Conservation (phyloP, 2,797 vertebrate species). For the Typhlichthys eigenmanni region DNA sequence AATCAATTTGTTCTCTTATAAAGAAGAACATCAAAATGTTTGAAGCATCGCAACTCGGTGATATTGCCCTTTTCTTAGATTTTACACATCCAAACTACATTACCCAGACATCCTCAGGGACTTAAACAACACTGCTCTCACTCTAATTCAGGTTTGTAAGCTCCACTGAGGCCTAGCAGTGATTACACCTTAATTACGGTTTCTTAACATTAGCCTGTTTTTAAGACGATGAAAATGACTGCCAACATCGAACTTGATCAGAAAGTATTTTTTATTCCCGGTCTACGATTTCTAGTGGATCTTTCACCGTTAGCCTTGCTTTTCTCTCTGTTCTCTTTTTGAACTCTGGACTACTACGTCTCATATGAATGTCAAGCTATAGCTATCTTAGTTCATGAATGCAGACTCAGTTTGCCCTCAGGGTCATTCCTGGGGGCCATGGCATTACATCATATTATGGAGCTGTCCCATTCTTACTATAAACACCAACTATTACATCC, state of each 20-base stretch:
- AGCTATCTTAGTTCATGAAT: too few species aligned
- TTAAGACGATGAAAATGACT: slow-evolving; percentile 26
- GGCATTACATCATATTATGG: too few species aligned
- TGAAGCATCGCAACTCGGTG: slow-evolving; percentile 30
- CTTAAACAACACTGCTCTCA: slow-evolving; percentile 89
- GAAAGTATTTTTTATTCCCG: slow-evolving; percentile 17
- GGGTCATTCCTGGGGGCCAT: too few species aligned
- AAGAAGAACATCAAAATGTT: slow-evolving; percentile 31
- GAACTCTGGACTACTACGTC: slow-evolving; percentile 41
- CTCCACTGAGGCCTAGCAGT: slow-evolving; percentile 90
- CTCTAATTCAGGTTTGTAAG: slow-evolving; percentile 97
- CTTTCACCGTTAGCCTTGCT: slow-evolving; percentile 20
- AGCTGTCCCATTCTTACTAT: neutral
- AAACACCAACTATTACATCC: slow-evolving; percentile 21
- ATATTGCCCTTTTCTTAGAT: slow-evolving; percentile 21
- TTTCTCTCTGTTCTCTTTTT: slow-evolving; percentile 21
- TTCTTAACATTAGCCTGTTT: slow-evolving; percentile 31
- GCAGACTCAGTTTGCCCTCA: too few species aligned
- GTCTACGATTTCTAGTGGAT: slow-evolving; percentile 25
- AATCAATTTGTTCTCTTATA: slow-evolving; percentile 37
- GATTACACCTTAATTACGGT: slow-evolving; percentile 66
- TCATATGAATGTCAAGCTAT: neutral
- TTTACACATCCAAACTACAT: slow-evolving; percentile 45
- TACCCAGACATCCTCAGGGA: slow-evolving; percentile 92
- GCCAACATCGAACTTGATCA: slow-evolving; percentile 23